Evolutionary conservation across 2,113 vertebrate genomes (phyloP).

Genomic region (Delphinus delphis): DNA sequence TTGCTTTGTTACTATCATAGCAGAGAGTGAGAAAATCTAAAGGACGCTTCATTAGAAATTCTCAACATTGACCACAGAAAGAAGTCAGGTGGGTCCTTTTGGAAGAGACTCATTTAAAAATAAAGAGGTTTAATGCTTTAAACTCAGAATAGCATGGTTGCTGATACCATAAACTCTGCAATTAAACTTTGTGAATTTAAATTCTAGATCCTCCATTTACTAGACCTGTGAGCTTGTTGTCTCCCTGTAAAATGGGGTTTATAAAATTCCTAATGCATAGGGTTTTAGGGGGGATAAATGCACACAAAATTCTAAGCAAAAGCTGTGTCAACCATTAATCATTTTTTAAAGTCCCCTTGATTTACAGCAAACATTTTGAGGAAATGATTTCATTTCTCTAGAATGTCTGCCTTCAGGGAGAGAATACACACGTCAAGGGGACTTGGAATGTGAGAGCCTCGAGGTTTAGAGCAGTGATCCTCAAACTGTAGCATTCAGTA

Average conservation of each 20-base stretch:
- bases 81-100: background rate
- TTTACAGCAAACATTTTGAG: background rate
- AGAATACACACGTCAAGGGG: background rate
- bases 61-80: background rate
- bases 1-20: too few relatives aligned
- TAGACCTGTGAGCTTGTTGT: background rate
- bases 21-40: background rate
- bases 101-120: background rate
- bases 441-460: background rate
- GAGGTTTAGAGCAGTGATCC: background rate
- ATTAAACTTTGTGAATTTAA: background rate
- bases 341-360: background rate
- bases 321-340: background rate
- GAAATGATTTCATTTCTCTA: background rate
- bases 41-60: too few relatives aligned
- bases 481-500: background rate
- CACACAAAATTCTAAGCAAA: background rate
- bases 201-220: background rate
- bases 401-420: background rate
- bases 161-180: background rate
- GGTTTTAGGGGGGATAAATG: background rate
- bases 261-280: background rate
- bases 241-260: background rate
- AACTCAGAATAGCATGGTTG: background rate
- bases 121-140: background rate